Evolutionary conservation across 2,797 vertebrate genomes (phyloP), one percentile per base, ranked within the genome.

Genomic region (Anomalospiza imberbis): DNA sequence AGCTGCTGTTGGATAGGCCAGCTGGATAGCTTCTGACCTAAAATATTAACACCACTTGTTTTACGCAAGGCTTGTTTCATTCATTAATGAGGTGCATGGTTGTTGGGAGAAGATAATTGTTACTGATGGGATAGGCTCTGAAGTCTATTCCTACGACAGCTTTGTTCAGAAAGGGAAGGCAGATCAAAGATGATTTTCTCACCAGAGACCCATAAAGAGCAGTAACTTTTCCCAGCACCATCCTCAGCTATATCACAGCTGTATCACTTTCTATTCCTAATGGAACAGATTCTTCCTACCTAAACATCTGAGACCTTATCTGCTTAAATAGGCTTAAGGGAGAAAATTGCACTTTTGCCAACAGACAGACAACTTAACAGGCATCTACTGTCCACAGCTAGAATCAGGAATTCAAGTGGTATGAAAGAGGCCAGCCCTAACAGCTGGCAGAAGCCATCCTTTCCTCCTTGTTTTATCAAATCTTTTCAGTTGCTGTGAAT

Each of bases 11-110:
- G 81, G 50, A 42, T 17, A 85, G 58, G 81, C 21, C 48, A 76
- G 68, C 48, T 89, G 71, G n/a, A 75, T 24, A 89, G 36, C 57
- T 85, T 86, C 77, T 44, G 55, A 92, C 84, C 92, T 94, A 82
- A 88, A 91, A 80, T 68, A 88, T 67, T n/a, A 91, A 84, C 77
- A 91, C 13, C 74, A 73, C 17, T 53, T 79, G 45, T 50, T 94
- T 95, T 71, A 93, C 57, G 89, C 28, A 85, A 60, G 17, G 7
- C 29, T 71, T 53, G 29, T 77, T 93, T 73, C 48, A 73, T 66
- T 82, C 28, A 71, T 60, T 85, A 83, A 62, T 73, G 53, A 87
- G 65, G n/a, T 67, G 24, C 42, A n/a, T 18, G 73, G 45, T 8
- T 93, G 53, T n/a, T 74, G 24, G 24, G 26, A 74, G 36, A 88